Evolutionary conservation across 2,888 invertebrate genomes (phyloP).

Genomic region (Aplocera efformata): DNA sequence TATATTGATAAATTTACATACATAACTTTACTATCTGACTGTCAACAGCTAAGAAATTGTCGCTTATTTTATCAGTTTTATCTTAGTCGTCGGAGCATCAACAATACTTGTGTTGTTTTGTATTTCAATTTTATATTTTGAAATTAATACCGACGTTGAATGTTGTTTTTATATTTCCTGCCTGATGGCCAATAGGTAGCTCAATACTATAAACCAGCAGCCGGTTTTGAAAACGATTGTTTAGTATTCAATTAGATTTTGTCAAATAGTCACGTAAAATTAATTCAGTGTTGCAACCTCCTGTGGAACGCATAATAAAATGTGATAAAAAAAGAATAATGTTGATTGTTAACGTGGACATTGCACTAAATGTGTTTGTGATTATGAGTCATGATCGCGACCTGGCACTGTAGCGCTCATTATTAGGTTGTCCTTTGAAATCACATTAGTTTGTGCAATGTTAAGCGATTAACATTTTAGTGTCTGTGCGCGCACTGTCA

Average conservation of each 20-base stretch:
- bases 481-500: conserved; percentile 50
- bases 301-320: conserved; percentile 17
- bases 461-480: conserved; percentile 74
- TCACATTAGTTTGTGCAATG: conserved; percentile 76
- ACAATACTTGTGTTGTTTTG: conserved; percentile 43
- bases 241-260: too few relatives aligned
- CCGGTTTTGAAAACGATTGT: too few relatives aligned
- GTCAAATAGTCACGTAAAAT: conserved; percentile 38
- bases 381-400: conserved; percentile 67
- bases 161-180: too few relatives aligned
- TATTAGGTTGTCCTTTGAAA: conserved; percentile 70
- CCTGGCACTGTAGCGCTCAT: conserved; percentile 64
- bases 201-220: too few relatives aligned
- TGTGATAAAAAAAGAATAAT: conserved; percentile 33
- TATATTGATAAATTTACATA: conserved; percentile 72
- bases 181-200: too few relatives aligned
- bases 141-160: too few relatives aligned
- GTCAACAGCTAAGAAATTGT: conserved; percentile 64
- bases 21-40: conserved; percentile 64
- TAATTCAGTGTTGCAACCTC: conserved; percentile 20
- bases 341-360: conserved; percentile 47
- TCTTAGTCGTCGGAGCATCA: conserved; percentile 49
- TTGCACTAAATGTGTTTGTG: conserved; percentile 59
- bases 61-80: conserved; percentile 61
- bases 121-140: conserved; percentile 30